Evolutionary conservation across 2,113 vertebrate species (phyloP).

Genomic region (Epinephelus moara): DNA sequence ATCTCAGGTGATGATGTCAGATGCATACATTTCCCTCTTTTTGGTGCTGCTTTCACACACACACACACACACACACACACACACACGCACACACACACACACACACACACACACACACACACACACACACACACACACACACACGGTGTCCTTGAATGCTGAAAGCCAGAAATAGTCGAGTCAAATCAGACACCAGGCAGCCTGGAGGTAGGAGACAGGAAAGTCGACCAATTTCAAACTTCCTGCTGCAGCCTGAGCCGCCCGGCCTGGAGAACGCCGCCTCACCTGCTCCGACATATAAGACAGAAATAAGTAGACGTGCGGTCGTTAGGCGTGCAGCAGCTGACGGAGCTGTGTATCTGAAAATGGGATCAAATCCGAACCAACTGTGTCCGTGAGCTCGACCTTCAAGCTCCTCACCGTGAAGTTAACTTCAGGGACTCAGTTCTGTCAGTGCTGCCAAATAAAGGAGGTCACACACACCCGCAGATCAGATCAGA

Average conservation of each 20-base stretch:
- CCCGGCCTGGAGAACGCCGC: not conserved
- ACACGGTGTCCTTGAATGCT: constrained; percentile 51
- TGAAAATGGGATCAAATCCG: no score
- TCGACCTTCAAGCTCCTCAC: no score
- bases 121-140: not conserved
- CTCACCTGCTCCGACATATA: constrained; percentile 23
- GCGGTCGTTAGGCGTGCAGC: not conserved
- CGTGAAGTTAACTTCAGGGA: no score
- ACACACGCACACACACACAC: not conserved
- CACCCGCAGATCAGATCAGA: no score
- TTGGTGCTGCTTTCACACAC: not conserved
- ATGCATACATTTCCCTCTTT: not conserved
- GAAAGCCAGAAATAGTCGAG: constrained; percentile 63
- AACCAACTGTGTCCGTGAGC: no score
- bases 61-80: not conserved
- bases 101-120: not conserved
- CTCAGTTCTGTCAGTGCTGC: no score
- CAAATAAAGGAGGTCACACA: no score
- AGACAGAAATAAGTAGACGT: constrained; percentile 19
- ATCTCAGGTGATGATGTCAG: no score
- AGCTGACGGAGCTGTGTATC: no score
- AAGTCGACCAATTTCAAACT: constrained; percentile 62
- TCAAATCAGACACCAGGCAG: constrained; percentile 62
- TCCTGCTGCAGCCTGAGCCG: constrained; percentile 22
- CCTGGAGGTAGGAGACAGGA: constrained; percentile 68